Percentiles rank a stretch among this genome's conserved stretches.
These are phyloP conservation scores for Paramisgurnus dabryanus DNA, from an alignment of 2,113 vertebrate genomes.

Conservation along the genomic window DNA sequence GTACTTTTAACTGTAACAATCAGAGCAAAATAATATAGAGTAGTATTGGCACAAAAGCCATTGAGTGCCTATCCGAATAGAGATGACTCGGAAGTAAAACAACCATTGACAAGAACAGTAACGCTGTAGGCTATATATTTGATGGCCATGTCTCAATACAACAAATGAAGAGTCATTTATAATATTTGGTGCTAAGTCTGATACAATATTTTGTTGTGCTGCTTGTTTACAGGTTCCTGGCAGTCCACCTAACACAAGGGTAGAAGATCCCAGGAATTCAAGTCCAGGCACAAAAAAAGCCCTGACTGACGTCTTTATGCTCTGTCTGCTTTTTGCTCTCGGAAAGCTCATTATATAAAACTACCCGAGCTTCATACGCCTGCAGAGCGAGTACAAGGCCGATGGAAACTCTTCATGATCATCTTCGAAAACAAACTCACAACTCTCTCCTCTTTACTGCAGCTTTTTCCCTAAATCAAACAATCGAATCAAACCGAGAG, in stretches of 20 bases:
- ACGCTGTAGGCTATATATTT: too few relatives aligned
- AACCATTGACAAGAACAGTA: too few relatives aligned
- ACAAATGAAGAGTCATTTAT: background rate
- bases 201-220: background rate
- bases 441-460: slow-evolving; percentile 46
- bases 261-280: slow-evolving; percentile 1
- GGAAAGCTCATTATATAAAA: slow-evolving; percentile 28
- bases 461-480: slow-evolving; percentile 39
- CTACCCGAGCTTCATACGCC: slow-evolving; percentile 10
- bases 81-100: too few relatives aligned
- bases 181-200: background rate
- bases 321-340: slow-evolving; percentile 4
- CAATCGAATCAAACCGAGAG: slow-evolving; percentile 5
- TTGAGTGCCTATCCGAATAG: too few relatives aligned
- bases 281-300: background rate
- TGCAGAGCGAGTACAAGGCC: slow-evolving; percentile 31
- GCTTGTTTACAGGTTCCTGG: background rate
- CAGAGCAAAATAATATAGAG: too few relatives aligned
- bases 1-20: too few relatives aligned
- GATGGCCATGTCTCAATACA: too few relatives aligned
- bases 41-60: too few relatives aligned
- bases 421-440: slow-evolving; percentile 25
- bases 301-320: background rate
- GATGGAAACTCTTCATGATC: background rate
- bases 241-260: slow-evolving; percentile 5